These are phyloP conservation scores for Alexandromys fortis DNA, from an alignment of 2,113 vertebrate species.

Conservation along the genomic window DNA sequence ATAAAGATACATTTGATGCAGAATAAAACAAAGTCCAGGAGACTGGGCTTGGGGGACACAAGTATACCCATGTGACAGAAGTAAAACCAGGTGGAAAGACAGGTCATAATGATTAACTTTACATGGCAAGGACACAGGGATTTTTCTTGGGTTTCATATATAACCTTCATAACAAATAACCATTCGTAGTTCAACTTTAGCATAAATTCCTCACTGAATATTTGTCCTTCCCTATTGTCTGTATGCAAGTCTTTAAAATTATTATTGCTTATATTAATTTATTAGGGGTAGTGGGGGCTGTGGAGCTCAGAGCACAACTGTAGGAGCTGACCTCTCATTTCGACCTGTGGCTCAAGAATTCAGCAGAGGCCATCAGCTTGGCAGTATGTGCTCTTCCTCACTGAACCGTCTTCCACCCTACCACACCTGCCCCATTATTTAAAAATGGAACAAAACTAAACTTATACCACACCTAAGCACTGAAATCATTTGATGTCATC, in stretches of 20 bases:
- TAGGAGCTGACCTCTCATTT: neutral
- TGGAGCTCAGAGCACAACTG: neutral
- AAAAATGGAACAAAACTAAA: conserved; percentile 10
- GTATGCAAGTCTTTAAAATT: neutral
- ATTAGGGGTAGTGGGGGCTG: neutral
- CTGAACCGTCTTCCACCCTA: neutral
- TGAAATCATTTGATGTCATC: neutral
- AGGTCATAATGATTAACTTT: neutral
- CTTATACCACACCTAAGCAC: neutral
- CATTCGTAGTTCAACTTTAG: neutral
- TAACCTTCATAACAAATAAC: neutral
- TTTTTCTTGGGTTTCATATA: neutral
- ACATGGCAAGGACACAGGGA: neutral
- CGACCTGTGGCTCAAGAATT: neutral
- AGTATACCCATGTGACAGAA: neutral
- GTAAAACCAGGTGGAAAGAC: neutral
- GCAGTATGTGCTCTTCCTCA: neutral
- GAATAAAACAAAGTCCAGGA: neutral
- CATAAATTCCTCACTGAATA: neutral
- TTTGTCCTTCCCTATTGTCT: neutral
- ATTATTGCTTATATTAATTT: neutral
- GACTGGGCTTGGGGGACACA: neutral
- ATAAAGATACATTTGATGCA: neutral
- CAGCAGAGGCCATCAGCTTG: no score
- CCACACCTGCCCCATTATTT: neutral